Percentiles rank a stretch among this genome's conserved stretches.
Evolutionary conservation across 2,113 vertebrate species (phyloP).

Genomic region (Atractosteus spatula): DNA sequence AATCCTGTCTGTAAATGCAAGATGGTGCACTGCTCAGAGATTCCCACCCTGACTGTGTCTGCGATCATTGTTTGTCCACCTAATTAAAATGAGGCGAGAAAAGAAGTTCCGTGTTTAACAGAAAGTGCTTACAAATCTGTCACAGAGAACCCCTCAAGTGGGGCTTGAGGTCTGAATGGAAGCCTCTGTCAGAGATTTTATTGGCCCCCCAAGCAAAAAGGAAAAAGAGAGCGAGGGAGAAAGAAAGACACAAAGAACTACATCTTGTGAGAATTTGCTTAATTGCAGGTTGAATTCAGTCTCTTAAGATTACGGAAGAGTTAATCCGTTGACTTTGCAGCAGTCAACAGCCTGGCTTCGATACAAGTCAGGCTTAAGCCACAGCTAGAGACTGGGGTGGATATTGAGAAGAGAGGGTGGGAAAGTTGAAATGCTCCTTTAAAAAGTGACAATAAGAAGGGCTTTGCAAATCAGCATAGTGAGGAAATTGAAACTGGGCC

Average conservation of each 20-base stretch:
- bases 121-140: slow-evolving; percentile 54
- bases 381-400: slow-evolving; percentile 53
- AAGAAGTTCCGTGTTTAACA: slow-evolving; percentile 47
- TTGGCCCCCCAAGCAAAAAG: slow-evolving; percentile 22
- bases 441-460: slow-evolving; percentile 43
- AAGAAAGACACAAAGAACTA: slow-evolving; percentile 27
- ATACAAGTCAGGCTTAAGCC: slow-evolving; percentile 62
- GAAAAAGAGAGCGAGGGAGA: slow-evolving; percentile 28
- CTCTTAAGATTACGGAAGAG: slow-evolving; percentile 57
- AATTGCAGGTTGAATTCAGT: slow-evolving; percentile 61
- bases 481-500: slow-evolving; percentile 46
- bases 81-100: slow-evolving; percentile 43
- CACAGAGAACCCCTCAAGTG: slow-evolving; percentile 48
- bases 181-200: slow-evolving; percentile 5
- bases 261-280: slow-evolving; percentile 62
- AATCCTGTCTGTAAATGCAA: slow-evolving; percentile 49
- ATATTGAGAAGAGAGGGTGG: slow-evolving; percentile 56
- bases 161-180: slow-evolving; percentile 31
- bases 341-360: slow-evolving; percentile 58
- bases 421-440: slow-evolving; percentile 58
- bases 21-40: slow-evolving; percentile 44
- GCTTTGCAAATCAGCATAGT: slow-evolving; percentile 35
- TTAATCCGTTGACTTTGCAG: slow-evolving; percentile 69
- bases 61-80: slow-evolving; percentile 49
- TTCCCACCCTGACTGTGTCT: slow-evolving; percentile 60